Evolutionary conservation across 2,113 vertebrate genomes (phyloP).

Genomic region (Triplophysa tibetana): DNA sequence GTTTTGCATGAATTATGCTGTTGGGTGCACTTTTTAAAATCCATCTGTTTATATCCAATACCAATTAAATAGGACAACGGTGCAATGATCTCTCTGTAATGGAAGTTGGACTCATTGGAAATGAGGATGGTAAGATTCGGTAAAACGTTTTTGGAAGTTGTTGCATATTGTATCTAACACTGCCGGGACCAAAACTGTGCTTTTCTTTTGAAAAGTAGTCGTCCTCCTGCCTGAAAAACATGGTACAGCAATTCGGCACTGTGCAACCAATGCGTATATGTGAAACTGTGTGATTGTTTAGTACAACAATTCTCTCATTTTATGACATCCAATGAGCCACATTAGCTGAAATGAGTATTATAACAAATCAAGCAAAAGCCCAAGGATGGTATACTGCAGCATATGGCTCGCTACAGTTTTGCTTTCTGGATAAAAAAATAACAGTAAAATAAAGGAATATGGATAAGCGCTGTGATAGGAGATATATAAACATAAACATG

Average conservation of each 20-base stretch:
- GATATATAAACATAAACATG: constrained; percentile 67
- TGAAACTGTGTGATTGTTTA: neutral
- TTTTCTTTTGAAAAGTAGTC: too few relatives aligned
- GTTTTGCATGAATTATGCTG: neutral
- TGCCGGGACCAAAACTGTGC: too few relatives aligned
- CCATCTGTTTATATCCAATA: neutral
- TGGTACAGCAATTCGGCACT: neutral
- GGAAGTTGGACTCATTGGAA: too few relatives aligned
- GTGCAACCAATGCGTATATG: neutral
- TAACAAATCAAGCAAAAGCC: constrained; percentile 70
- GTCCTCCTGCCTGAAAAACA: too few relatives aligned
- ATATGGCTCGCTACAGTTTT: constrained; percentile 77
- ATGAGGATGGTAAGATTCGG: too few relatives aligned
- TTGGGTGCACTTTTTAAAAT: neutral
- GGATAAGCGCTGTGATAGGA: neutral
- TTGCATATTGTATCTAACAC: neutral
- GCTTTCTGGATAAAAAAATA: constrained; percentile 62
- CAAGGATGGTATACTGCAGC: constrained; percentile 69
- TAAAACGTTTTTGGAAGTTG: too few relatives aligned
- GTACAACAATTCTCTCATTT: constrained; percentile 58
- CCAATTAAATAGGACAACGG: too few relatives aligned
- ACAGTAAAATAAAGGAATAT: neutral
- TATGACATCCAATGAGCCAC: constrained; percentile 65
- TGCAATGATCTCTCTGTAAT: too few relatives aligned
- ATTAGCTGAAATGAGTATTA: constrained; percentile 63